Evolutionary conservation across 2,888 invertebrate species (phyloP).

Genomic region (Noctua janthina): DNA sequence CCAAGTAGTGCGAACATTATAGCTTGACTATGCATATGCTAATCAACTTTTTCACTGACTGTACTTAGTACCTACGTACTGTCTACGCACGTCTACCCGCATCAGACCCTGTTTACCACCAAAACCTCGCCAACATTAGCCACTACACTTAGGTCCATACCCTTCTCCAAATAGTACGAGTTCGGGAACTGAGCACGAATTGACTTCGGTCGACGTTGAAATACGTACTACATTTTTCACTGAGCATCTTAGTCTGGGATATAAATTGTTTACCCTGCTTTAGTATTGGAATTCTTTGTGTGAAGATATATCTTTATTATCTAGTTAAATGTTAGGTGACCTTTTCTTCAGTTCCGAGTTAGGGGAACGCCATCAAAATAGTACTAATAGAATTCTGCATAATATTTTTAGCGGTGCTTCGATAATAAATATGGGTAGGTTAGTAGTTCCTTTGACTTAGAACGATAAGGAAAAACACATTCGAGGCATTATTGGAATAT

Average conservation of each 20-base stretch:
- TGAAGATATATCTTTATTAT: conserved; percentile 39
- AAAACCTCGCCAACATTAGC: conserved; percentile 69
- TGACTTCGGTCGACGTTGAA: conserved; percentile 65
- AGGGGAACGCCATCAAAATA: not conserved
- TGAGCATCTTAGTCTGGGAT: conserved; percentile 29
- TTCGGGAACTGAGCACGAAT: conserved; percentile 60
- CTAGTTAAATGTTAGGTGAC: conserved; percentile 1
- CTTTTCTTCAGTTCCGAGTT: not conserved
- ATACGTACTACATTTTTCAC: conserved; percentile 57
- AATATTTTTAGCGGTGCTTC: no score
- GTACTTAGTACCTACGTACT: conserved; percentile 42
- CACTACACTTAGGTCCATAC: conserved; percentile 69
- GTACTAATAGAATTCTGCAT: no score
- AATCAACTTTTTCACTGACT: not conserved
- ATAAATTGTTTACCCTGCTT: conserved; percentile 42
- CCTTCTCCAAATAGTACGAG: conserved; percentile 70
- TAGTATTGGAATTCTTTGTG: conserved; percentile 24
- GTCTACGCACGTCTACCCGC: conserved; percentile 72
- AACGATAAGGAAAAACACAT: conserved; percentile 45
- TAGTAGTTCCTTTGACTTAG: not conserved
- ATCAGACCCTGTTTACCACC: conserved; percentile 71
- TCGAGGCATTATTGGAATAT: conserved; percentile 36
- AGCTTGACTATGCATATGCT: not conserved
- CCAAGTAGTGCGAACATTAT: not conserved
- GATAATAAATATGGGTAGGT: not conserved